Evolutionary conservation across 2,888 invertebrate species (phyloP), one percentile per base, ranked within the genome.

Genomic region (Ophion slaviceki): DNA sequence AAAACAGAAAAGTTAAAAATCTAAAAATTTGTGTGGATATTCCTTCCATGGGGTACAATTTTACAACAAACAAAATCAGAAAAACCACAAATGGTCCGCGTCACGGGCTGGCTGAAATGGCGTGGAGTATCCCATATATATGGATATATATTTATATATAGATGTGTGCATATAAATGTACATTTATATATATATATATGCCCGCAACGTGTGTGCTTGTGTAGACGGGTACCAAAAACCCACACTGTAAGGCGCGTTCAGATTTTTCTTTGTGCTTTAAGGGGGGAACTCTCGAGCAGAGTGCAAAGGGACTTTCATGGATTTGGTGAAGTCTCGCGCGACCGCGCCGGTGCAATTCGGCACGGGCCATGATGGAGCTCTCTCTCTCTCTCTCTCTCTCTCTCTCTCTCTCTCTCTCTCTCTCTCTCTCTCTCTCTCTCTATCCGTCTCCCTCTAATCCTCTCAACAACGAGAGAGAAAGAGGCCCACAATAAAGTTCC

Each of bases 311-410:
- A 80, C 80, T 87, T 82, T 84, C 88, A 85, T 88, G 84, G 86
- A 87, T 86, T 78, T 81, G 84, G 82, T 84, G 74, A 81, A 85
- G 86, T 70, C 84, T 80, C 86, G 87, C 82, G 78, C 78, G 78
- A 80, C 85, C 75, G 68, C 76, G 40, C 40, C 87, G 79, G 64
- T 71, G 64, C 76, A 53, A 87, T 88, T 88, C 84, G 88, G 84
- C 85, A 87, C 88, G 88, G 87, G 76, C 82, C 71, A 80, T 61
- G 67, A 82, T 79, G 70, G 67, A 74, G 53, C 67, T 53, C 36
- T 57, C 28, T 76, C 68, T 78, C 70, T 81, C 47, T 67, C 57
- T 59, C 45, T 59, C 72, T 28, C 57, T 59, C 24, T 24, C 24
- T 24, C 59, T 66, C n/a, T 40, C 59, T 67, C 45, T 64, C 57